A percentile compares a stretch with the other conserved stretches of the same genome.
Conservation (phyloP, 2,888 invertebrate genomes). For the Drosophila phalerata region DNA sequence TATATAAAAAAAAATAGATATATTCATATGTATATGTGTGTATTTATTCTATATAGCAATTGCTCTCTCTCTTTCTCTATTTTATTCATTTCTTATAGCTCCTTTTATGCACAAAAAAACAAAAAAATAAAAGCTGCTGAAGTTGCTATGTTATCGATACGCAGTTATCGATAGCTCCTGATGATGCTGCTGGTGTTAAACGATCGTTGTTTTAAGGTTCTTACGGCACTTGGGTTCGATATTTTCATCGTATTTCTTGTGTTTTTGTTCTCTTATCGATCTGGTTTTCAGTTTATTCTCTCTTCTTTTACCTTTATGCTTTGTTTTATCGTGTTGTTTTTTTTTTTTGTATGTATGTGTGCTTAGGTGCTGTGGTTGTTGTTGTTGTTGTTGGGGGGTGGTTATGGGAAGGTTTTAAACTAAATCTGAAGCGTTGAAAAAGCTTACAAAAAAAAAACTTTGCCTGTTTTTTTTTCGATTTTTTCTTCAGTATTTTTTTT, state of each 20-base stretch:
- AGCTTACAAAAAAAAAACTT: constrained; percentile 15
- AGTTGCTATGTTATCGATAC: constrained; percentile 16
- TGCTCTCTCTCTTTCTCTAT: neutral
- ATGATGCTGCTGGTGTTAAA: constrained; percentile 12
- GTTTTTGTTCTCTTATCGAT: constrained; percentile 2
- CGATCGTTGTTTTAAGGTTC: constrained; percentile 49
- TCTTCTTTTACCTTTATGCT: neutral
- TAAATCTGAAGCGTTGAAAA: constrained; percentile 18
- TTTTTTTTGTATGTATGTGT: constrained; percentile 24
- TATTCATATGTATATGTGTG: constrained; percentile 6
- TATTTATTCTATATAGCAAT: constrained; percentile 3
- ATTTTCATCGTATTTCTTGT: constrained; percentile 5
- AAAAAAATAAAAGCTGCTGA: constrained; percentile 38
- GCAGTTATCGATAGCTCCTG: constrained; percentile 20
- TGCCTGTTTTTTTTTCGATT: constrained; percentile 6
- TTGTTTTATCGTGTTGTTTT: constrained; percentile 1
- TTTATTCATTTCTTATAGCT: neutral
- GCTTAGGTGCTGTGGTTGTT: constrained; percentile 13
- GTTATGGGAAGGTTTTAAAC: constrained; percentile 11
- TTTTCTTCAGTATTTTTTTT: constrained; percentile 10
- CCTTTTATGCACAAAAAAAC: constrained; percentile 4
- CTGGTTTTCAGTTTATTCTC: constrained; percentile 19
- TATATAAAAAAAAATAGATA: constrained; percentile 25
- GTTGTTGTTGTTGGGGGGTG: constrained; percentile 11
- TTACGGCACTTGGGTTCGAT: constrained; percentile 47